Conservation (phyloP, 2,888 invertebrate genomes). For the Leptopterna dolabrata region DNA sequence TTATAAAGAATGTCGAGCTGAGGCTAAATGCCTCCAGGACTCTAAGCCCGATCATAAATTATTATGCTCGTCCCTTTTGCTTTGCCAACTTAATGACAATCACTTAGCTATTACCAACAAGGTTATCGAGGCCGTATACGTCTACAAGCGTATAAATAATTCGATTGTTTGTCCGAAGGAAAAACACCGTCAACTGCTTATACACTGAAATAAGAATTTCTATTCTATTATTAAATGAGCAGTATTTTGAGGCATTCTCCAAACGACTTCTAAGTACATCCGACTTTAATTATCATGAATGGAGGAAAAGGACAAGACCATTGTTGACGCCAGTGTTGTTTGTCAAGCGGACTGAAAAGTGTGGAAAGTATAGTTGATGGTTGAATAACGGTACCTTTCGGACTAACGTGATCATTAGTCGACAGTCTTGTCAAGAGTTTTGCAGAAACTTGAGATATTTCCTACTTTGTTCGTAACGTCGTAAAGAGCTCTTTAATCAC, state of each 20-base stretch:
- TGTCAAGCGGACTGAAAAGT: neutral
- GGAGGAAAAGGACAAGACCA: too few relatives aligned
- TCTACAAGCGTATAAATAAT: constrained; percentile 16
- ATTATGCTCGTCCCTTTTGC: neutral
- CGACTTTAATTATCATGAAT: neutral
- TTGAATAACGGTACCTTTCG: neutral
- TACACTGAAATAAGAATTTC: neutral
- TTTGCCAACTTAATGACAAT: constrained; percentile 28
- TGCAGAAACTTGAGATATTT: too few relatives aligned
- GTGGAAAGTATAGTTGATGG: neutral
- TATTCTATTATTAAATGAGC: neutral
- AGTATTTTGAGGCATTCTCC: neutral
- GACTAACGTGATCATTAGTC: neutral
- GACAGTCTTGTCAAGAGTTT: neutral
- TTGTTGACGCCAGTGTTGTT: neutral
- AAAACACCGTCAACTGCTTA: neutral
- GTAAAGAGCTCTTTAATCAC: too few relatives aligned
- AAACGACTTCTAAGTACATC: neutral
- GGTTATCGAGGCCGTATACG: constrained; percentile 3
- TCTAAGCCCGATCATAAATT: neutral
- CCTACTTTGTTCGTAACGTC: too few relatives aligned
- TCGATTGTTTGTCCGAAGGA: neutral
- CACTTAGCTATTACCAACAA: constrained; percentile 21
- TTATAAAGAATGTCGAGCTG: constrained; percentile 23
- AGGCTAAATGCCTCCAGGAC: neutral